Conservation (phyloP, 30 jellyfish, hydroid and myxozoan genomes). For the Calvadosia cruxmelitensis region DNA sequence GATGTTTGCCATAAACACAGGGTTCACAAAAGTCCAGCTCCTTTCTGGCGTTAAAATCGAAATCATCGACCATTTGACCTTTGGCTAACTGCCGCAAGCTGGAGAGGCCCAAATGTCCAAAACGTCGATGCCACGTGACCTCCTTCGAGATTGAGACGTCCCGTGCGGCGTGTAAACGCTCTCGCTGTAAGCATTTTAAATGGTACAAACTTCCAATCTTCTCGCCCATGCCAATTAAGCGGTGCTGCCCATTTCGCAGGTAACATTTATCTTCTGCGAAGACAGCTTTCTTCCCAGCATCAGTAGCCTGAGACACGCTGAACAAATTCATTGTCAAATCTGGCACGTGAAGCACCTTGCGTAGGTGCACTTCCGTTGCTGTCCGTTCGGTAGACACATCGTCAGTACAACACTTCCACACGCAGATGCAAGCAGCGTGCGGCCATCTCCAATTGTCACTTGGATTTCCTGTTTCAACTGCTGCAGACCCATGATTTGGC, state of each 20-base stretch:
- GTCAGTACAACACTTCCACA: slow-evolving; percentile 10
- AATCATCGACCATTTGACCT: slow-evolving; percentile 15
- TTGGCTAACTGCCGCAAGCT: not conserved
- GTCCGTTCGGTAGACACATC: slow-evolving; percentile 14
- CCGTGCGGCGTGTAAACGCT: not conserved
- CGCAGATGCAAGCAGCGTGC: slow-evolving; percentile 3
- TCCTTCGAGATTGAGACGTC: slow-evolving; percentile 1
- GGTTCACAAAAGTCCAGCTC: slow-evolving; percentile 13
- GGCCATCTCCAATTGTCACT: not conserved
- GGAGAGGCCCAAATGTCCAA: slow-evolving; percentile 25
- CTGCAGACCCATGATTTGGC: not conserved
- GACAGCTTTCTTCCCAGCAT: slow-evolving; percentile 1
- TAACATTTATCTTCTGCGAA: not conserved
- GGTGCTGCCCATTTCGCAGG: not conserved
- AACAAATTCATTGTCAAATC: not conserved
- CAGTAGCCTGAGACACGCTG: slow-evolving; percentile 22
- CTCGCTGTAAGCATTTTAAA: not conserved
- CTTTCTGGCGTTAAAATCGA: slow-evolving; percentile 6
- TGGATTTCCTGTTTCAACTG: not conserved
- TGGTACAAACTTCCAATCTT: not conserved
- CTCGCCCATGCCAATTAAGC: not conserved
- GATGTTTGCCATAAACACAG: slow-evolving; percentile 25
- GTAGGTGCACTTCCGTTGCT: not conserved
- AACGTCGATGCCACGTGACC: slow-evolving; percentile 31
- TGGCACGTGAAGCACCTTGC: slow-evolving; percentile 4